These are phyloP conservation scores for Oreotrochilus melanogaster DNA, from an alignment of 2,113 vertebrate genomes.

Conservation along the genomic window DNA sequence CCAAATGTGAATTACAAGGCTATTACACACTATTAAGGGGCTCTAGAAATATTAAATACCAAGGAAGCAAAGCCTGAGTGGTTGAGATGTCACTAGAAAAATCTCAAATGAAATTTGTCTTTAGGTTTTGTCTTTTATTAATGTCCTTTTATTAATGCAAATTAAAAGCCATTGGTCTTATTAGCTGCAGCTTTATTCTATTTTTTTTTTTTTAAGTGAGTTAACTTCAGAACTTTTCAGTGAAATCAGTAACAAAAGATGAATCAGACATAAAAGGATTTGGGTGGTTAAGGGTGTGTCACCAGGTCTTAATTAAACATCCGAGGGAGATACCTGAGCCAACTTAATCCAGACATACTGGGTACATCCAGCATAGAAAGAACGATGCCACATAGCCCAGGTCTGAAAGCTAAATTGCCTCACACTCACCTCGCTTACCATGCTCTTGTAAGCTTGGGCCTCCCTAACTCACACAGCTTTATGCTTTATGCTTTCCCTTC, in stretches of 20 bases:
- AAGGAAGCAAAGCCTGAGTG: background rate
- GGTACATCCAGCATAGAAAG: background rate
- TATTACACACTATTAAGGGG: slow-evolving; percentile 24
- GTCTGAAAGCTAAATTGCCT: background rate
- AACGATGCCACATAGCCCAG: background rate
- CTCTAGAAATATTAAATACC: slow-evolving; percentile 28
- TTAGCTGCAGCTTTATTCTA: slow-evolving; percentile 30
- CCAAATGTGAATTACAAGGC: background rate
- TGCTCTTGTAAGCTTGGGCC: background rate
- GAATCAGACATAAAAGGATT: slow-evolving; percentile 73
- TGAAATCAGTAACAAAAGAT: slow-evolving; percentile 67
- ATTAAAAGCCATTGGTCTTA: slow-evolving; percentile 58
- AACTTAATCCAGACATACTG: background rate
- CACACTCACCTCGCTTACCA: fast-evolving
- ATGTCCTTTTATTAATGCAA: slow-evolving; percentile 59
- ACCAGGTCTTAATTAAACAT: slow-evolving; percentile 68
- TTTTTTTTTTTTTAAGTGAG: background rate
- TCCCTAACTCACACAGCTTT: background rate
- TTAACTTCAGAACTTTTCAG: slow-evolving; percentile 61
- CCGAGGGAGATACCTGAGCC: slow-evolving; percentile 58
- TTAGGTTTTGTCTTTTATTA: background rate
- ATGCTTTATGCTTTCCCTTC: background rate
- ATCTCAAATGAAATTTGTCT: slow-evolving; percentile 50
- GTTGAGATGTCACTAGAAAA: slow-evolving; percentile 61
- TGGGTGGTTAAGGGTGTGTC: slow-evolving; percentile 64